These are phyloP conservation scores for Cataglyphis albicans DNA, from an alignment of 2,888 invertebrate species.

Conservation along the genomic window DNA sequence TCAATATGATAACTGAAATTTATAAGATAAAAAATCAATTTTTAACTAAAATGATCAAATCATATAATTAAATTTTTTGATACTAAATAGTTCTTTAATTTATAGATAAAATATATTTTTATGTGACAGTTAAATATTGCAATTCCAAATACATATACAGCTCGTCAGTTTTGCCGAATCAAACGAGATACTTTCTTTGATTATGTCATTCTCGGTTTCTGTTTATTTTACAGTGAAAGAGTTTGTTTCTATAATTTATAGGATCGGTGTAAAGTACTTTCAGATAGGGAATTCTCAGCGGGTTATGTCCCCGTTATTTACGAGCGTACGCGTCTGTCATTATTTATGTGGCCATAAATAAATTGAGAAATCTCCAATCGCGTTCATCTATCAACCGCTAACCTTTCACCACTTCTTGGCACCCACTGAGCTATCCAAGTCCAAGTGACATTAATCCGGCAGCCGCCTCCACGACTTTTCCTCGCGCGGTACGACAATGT, in stretches of 20 bases:
- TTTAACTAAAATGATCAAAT: neutral
- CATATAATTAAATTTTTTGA: neutral
- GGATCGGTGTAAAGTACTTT: constrained; percentile 16
- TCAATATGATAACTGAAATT: neutral
- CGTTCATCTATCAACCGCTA: constrained; percentile 43
- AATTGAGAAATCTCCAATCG: constrained; percentile 43
- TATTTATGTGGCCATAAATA: constrained; percentile 48
- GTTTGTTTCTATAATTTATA: constrained; percentile 41
- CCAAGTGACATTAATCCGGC: constrained; percentile 55
- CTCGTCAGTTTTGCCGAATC: neutral
- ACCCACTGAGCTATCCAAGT: constrained; percentile 2
- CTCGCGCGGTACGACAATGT: constrained; percentile 36
- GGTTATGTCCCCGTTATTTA: constrained; percentile 40
- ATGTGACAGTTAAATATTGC: neutral
- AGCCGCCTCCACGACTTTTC: constrained; percentile 31
- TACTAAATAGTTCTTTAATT: neutral
- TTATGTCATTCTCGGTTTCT: constrained; percentile 24
- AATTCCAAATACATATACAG: neutral
- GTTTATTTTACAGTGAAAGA: neutral
- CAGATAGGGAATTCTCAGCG: constrained; percentile 33
- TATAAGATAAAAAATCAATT: neutral
- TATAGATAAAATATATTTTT: neutral
- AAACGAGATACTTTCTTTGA: constrained; percentile 12
- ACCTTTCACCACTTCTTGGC: constrained; percentile 46
- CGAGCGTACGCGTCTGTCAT: constrained; percentile 29